Evolutionary conservation across 2,113 vertebrate genomes (phyloP).

Genomic region (Calcarius ornatus): DNA sequence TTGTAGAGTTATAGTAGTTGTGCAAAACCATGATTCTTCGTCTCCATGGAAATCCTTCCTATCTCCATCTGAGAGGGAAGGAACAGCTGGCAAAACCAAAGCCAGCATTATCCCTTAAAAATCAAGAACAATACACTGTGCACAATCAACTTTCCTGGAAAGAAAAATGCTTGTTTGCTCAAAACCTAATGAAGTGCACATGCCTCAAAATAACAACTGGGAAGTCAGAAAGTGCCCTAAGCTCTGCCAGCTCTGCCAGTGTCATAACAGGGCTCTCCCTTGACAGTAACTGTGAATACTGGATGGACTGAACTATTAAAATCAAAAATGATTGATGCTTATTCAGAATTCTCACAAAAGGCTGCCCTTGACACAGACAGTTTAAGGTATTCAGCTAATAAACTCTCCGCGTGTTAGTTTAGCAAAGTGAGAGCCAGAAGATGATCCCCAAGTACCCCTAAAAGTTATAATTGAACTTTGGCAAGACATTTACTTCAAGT

Average conservation of each 20-base stretch:
- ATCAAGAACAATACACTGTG: not conserved
- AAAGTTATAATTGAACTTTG: conserved; percentile 3
- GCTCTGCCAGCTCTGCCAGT: not conserved
- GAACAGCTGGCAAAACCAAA: conserved; percentile 9
- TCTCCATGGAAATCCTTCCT: not conserved
- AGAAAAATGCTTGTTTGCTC: not conserved
- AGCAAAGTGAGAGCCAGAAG: not conserved
- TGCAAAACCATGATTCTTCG: not conserved
- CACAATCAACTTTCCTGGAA: not conserved
- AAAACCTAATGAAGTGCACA: not conserved
- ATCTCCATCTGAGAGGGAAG: not conserved
- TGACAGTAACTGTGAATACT: not conserved
- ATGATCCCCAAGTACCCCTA: not conserved
- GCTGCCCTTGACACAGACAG: not conserved
- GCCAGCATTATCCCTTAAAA: not conserved
- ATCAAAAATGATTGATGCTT: not conserved
- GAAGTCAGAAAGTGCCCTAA: not conserved
- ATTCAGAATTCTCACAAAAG: not conserved
- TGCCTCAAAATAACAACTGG: not conserved
- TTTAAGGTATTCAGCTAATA: not conserved
- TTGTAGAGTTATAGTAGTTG: not conserved
- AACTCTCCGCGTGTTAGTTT: not conserved
- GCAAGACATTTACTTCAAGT: not conserved
- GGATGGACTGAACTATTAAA: not conserved
- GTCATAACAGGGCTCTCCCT: not conserved